These are phyloP conservation scores for Mohoua ochrocephala DNA, from an alignment of 2,113 vertebrate genomes.

Conservation along the genomic window DNA sequence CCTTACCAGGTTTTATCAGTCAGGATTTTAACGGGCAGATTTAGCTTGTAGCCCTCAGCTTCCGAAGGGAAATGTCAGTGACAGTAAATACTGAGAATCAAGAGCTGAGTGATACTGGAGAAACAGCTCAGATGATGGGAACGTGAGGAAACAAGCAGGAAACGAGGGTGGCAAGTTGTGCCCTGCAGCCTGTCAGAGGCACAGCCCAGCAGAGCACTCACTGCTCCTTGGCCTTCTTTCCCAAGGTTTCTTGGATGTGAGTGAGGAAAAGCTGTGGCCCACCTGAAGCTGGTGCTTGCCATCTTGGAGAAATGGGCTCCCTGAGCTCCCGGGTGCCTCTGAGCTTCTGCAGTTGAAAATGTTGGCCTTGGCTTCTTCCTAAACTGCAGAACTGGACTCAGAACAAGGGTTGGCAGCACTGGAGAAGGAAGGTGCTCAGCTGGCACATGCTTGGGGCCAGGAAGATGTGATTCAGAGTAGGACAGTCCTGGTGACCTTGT, in stretches of 20 bases:
- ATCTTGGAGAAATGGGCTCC: neutral
- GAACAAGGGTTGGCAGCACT: neutral
- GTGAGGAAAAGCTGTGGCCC: neutral
- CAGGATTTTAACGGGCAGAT: neutral
- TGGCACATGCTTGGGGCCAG: neutral
- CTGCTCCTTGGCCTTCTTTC: neutral
- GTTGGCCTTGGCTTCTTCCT: neutral
- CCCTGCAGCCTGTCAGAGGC: neutral
- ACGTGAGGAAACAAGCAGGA: neutral
- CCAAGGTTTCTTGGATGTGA: neutral
- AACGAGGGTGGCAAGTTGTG: neutral
- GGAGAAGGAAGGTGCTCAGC: neutral
- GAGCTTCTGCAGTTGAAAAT: neutral
- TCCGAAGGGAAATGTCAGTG: neutral
- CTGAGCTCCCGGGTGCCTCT: neutral
- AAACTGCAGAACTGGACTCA: neutral
- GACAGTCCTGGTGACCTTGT: accelerated
- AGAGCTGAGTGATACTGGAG: neutral
- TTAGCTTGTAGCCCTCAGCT: neutral
- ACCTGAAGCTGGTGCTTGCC: neutral
- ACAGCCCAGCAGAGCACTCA: neutral
- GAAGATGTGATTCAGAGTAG: neutral
- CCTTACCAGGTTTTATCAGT: neutral
- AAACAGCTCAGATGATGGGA: neutral
- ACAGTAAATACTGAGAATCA: neutral